Percentiles rank a stretch among this genome's conserved stretches.
Conservation (phyloP, 37 sponge, comb jelly and placozoan species). For the Beroe forskalii region DNA sequence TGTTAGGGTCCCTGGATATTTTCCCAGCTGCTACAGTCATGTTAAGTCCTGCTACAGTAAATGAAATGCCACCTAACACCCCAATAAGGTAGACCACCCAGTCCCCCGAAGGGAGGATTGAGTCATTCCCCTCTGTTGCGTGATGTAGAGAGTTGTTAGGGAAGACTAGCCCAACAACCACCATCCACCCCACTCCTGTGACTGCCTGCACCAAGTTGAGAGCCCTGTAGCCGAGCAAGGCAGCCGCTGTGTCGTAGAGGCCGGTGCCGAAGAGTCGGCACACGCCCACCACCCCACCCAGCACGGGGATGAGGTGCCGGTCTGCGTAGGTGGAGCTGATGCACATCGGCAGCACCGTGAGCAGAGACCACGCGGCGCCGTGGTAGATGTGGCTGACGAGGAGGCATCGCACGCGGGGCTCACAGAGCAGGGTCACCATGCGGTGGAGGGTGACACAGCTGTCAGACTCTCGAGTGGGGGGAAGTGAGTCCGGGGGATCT, state of each 20-base stretch:
- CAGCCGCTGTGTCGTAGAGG: conserved; percentile 13
- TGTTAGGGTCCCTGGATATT: conserved; percentile 23
- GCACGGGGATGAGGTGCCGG: conserved; percentile 37
- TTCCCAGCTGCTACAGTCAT: conserved; percentile 28
- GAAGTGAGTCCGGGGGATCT: no score
- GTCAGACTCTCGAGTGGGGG: no score
- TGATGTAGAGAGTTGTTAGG: conserved; percentile 50
- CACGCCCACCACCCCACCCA: conserved; percentile 23
- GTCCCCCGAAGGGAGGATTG: conserved; percentile 4
- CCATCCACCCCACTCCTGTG: background rate
- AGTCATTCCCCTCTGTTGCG: background rate
- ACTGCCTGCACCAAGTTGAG: background rate
- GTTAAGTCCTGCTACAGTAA: background rate
- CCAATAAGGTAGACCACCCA: conserved; percentile 49
- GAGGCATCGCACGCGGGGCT: background rate
- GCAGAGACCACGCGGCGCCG: background rate
- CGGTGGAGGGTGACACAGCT: no score
- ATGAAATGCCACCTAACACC: background rate
- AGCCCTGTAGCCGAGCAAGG: background rate
- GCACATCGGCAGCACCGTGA: conserved; percentile 21
- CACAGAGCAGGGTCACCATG: background rate
- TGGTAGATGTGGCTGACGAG: background rate
- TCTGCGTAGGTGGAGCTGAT: conserved; percentile 41
- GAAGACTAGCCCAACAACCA: background rate
- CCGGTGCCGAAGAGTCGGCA: conserved; percentile 7